Evolutionary conservation across 2,888 invertebrate genomes (phyloP).

Genomic region (Cosmopolites sordidus): DNA sequence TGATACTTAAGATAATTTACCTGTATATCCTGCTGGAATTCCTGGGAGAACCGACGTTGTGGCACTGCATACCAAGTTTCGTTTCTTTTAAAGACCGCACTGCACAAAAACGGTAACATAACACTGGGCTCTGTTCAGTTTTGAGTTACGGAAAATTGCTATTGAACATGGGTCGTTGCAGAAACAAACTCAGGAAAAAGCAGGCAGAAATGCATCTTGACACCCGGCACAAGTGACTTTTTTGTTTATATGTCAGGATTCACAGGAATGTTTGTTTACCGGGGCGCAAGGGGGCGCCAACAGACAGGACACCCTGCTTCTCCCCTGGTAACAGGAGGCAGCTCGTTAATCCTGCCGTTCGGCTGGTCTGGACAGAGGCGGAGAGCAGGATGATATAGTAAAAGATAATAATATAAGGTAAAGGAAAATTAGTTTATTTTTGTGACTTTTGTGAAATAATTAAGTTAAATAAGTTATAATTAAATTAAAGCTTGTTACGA

Average conservation of each 20-base stretch:
- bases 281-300: slow-evolving; percentile 13
- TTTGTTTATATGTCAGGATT: slow-evolving; percentile 19
- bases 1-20: slow-evolving; percentile 7
- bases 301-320: background rate
- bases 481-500: too few relatives aligned
- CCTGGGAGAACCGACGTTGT: slow-evolving; percentile 8
- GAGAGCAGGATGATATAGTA: too few relatives aligned
- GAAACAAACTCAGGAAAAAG: too few relatives aligned
- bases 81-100: slow-evolving; percentile 20
- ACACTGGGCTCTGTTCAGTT: background rate
- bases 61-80: slow-evolving; percentile 21
- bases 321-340: background rate
- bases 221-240: slow-evolving; percentile 10
- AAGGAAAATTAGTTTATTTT: too few relatives aligned
- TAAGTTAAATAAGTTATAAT: too few relatives aligned
- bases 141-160: too few relatives aligned
- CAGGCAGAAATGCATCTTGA: too few relatives aligned
- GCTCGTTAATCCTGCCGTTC: slow-evolving; percentile 6
- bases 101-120: slow-evolving; percentile 25
- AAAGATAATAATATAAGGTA: too few relatives aligned
- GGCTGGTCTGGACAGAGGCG: too few relatives aligned
- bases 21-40: slow-evolving; percentile 9
- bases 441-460: too few relatives aligned
- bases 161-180: too few relatives aligned
- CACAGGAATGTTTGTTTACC: slow-evolving; percentile 1